These are phyloP conservation scores for Lampris megalopsis DNA, from an alignment of 2,113 vertebrate species.

Conservation along the genomic window DNA sequence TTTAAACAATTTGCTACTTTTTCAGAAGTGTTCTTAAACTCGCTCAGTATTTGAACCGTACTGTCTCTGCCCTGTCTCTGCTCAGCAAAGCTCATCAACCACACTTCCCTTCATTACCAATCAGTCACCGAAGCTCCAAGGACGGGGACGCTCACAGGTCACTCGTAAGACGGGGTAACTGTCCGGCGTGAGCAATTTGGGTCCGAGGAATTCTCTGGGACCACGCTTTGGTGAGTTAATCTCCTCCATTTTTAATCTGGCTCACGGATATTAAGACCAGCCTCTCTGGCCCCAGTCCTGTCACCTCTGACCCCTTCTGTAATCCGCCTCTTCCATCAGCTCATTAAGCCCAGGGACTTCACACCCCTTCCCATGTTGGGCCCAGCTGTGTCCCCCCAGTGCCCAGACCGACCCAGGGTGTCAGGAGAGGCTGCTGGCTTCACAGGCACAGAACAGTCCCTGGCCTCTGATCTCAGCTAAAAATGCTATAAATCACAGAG, in stretches of 20 bases:
- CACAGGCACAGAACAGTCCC: constrained; percentile 49
- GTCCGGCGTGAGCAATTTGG: constrained; percentile 14
- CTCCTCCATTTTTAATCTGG: constrained; percentile 70
- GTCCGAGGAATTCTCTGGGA: constrained; percentile 36
- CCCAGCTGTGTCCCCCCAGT: constrained; percentile 73
- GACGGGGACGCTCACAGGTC: constrained; percentile 7
- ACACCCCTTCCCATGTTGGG: constrained; percentile 82
- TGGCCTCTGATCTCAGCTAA: constrained; percentile 78
- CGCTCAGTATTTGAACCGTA: too few species aligned
- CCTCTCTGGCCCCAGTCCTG: constrained; percentile 61
- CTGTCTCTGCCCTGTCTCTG: too few species aligned
- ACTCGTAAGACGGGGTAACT: background rate
- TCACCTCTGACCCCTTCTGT: constrained; percentile 71
- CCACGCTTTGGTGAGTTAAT: constrained; percentile 56
- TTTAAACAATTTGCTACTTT: too few species aligned
- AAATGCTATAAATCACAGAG: constrained; percentile 75
- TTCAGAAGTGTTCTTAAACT: too few species aligned
- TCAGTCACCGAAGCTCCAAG: background rate
- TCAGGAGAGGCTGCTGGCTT: constrained; percentile 73
- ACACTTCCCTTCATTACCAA: background rate
- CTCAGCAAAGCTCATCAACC: too few species aligned
- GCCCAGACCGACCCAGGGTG: constrained; percentile 54
- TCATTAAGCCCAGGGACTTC: constrained; percentile 78
- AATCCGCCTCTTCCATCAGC: constrained; percentile 74
- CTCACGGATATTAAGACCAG: constrained; percentile 70